Percentiles rank a stretch among this genome's conserved stretches.
phyloP scores from a whole-genome alignment of 2,888 invertebrate genomes.

The Diplazon laetatorius region DNA sequence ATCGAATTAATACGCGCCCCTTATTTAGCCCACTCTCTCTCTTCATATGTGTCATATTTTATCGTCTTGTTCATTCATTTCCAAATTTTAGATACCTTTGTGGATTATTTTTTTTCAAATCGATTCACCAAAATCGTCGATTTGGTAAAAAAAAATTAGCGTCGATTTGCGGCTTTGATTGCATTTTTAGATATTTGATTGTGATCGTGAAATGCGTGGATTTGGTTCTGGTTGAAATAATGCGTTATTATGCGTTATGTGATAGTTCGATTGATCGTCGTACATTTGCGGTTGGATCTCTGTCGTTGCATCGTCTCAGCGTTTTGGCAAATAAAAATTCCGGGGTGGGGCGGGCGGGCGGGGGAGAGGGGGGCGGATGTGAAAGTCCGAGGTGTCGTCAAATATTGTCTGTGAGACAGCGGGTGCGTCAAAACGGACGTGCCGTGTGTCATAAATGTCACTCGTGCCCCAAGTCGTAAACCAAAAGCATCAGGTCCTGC shows the following conservation, averaged over 20 bases:
- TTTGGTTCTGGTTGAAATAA: neutral
- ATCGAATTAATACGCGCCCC: no score
- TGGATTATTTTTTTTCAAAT: no score
- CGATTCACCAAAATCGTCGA: no score
- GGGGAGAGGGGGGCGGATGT: no score
- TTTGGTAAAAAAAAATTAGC: no score
- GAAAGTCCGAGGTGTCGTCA: constrained; percentile 50
- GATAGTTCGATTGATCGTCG: constrained; percentile 3
- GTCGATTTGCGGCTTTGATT: no score
- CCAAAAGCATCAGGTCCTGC: constrained; percentile 70
- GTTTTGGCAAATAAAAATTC: constrained; percentile 54
- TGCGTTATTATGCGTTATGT: no score
- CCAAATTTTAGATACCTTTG: no score
- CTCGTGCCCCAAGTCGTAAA: constrained; percentile 78
- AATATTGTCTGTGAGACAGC: constrained; percentile 46
- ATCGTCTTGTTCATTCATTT: no score
- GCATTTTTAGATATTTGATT: neutral
- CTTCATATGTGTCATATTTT: no score
- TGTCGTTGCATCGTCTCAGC: constrained; percentile 22
- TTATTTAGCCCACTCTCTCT: no score
- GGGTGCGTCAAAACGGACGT: constrained; percentile 76
- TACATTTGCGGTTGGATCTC: neutral
- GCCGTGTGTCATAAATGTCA: constrained; percentile 79
- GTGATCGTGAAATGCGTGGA: neutral
- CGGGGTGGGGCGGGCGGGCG: no score